Evolutionary conservation across 1,140 invertebrate species (phyloP).

Genomic region (Lanistes nyassanus): DNA sequence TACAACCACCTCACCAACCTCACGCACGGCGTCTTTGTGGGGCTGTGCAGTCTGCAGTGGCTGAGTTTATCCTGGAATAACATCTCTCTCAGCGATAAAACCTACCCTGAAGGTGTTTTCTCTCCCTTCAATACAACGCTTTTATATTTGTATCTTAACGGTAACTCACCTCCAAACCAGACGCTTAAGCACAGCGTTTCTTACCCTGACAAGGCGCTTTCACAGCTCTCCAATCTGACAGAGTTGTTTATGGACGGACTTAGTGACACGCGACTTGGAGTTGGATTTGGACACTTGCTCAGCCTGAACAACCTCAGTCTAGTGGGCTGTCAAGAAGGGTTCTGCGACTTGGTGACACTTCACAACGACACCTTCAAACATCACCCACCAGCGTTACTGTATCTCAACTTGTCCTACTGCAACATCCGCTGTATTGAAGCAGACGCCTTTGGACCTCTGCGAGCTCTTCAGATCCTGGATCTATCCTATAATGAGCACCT

Average conservation of each 20-base stretch:
- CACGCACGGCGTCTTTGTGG: not conserved
- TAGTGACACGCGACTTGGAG: not conserved
- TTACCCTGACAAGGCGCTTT: slow-evolving; percentile 14
- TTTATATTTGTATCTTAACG: not conserved
- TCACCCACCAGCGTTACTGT: slow-evolving; percentile 1
- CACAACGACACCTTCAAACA: slow-evolving; percentile 4
- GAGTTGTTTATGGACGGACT: slow-evolving; percentile 12
- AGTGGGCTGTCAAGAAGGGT: not conserved
- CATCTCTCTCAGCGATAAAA: slow-evolving; percentile 4
- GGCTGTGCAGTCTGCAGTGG: not conserved
- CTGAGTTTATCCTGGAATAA: slow-evolving; percentile 6
- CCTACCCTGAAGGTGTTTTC: slow-evolving; percentile 7
- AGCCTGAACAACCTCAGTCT: not conserved
- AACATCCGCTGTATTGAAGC: slow-evolving; percentile 21
- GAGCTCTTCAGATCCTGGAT: slow-evolving; percentile 23
- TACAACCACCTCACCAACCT: slow-evolving; percentile 17
- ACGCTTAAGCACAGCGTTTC: not conserved
- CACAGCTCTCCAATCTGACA: not conserved
- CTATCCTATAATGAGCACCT: slow-evolving; percentile 24
- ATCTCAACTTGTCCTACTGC: slow-evolving; percentile 32
- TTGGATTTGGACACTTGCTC: slow-evolving; percentile 6
- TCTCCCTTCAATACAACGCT: not conserved
- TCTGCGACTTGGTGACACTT: not conserved
- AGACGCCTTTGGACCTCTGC: slow-evolving; percentile 14
- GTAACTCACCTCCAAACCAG: not conserved